Conservation (phyloP, 2,113 vertebrate species). For the Canis aureus region DNA sequence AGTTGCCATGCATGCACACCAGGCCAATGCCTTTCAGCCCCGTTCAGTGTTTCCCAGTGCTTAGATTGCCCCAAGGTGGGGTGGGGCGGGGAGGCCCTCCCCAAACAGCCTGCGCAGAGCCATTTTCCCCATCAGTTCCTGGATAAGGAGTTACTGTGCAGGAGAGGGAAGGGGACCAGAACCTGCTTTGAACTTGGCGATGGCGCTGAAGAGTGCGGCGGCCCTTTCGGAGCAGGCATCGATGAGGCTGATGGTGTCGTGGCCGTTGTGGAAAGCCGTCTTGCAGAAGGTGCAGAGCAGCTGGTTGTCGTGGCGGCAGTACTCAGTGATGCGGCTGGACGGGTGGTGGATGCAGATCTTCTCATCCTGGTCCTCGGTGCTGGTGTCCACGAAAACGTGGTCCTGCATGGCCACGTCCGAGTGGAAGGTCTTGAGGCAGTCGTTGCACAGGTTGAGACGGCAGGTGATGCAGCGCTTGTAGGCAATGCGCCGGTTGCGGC, state of each 20-base stretch:
- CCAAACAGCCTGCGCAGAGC: background rate
- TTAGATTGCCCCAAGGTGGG: background rate
- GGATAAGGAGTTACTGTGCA: background rate
- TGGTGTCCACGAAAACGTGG: slow-evolving; percentile 82
- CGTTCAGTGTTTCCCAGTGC: background rate
- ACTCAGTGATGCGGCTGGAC: slow-evolving; percentile 79
- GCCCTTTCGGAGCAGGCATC: slow-evolving; percentile 74
- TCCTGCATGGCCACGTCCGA: slow-evolving; percentile 80
- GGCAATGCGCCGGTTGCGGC: slow-evolving; percentile 70
- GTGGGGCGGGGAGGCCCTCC: background rate
- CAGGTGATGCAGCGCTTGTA: slow-evolving; percentile 83
- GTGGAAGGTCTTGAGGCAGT: slow-evolving; percentile 83
- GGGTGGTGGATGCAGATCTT: slow-evolving; percentile 83
- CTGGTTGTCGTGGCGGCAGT: slow-evolving; percentile 81
- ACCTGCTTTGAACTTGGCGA: slow-evolving; percentile 86
- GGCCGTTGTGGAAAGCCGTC: slow-evolving; percentile 71
- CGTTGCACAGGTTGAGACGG: slow-evolving; percentile 83
- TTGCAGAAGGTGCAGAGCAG: slow-evolving; percentile 83
- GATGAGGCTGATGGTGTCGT: slow-evolving; percentile 76
- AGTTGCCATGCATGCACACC: background rate
- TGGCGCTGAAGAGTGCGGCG: slow-evolving; percentile 81
- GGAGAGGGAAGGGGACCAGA: background rate
- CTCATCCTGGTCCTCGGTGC: slow-evolving; percentile 77
- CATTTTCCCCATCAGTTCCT: background rate
- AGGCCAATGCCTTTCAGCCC: background rate